These are phyloP conservation scores for Nudaria mundana DNA, from an alignment of 2,888 invertebrate genomes.

Conservation along the genomic window DNA sequence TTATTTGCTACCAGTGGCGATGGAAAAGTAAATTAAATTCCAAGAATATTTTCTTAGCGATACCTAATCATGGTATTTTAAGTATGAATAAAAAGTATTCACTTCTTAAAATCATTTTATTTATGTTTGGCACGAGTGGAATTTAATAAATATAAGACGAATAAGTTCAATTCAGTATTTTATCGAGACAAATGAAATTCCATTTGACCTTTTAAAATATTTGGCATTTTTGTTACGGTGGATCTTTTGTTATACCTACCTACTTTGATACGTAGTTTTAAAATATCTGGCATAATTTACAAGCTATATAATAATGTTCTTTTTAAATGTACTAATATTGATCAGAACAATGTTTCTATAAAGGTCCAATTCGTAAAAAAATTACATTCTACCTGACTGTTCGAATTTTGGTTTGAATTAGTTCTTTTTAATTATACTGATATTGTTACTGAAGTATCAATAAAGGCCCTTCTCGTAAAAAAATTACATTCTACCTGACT, in stretches of 20 bases:
- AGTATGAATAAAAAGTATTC: conserved; percentile 26
- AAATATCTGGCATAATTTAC: conserved; percentile 4
- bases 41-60: conserved; percentile 40
- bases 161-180: conserved; percentile 27
- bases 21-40: conserved; percentile 59
- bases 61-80: conserved; percentile 35
- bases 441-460: no score
- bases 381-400: no score
- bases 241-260: conserved; percentile 7
- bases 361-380: no score
- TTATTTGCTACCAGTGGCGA: conserved; percentile 24
- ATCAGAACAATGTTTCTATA: no score
- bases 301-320: no score
- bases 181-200: conserved; percentile 27
- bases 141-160: conserved; percentile 49
- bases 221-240: conserved; percentile 15
- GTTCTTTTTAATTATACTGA: no score
- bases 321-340: no score
- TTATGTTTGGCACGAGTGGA: conserved; percentile 23
- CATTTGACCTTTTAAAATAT: conserved; percentile 21
- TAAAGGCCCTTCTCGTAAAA: no score
- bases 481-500: no score
- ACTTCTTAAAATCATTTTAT: conserved; percentile 16
- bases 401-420: no score
- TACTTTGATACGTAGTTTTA: not conserved